A percentile compares a stretch with the other conserved stretches of the same genome.
phyloP scores from a whole-genome alignment of 2,797 vertebrate genomes.

The Lacerta agilis region DNA sequence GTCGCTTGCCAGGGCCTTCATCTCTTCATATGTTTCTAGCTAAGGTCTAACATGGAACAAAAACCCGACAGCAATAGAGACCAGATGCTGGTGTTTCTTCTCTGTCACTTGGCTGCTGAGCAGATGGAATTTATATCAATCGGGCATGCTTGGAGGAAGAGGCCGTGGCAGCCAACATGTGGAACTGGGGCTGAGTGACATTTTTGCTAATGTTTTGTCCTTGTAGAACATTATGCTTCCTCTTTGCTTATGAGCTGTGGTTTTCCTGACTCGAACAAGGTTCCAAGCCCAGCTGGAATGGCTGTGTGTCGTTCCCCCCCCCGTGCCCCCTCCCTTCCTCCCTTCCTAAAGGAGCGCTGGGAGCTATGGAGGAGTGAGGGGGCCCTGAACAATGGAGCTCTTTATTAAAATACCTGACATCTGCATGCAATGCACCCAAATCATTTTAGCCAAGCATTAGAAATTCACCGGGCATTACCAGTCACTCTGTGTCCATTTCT shows the following conservation, averaged over 20 bases:
- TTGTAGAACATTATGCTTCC: slow-evolving; percentile 99
- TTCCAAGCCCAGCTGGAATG: slow-evolving; percentile 98
- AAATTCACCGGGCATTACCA: slow-evolving; percentile 86
- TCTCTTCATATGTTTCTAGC: slow-evolving; percentile 88
- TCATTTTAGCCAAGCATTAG: slow-evolving; percentile 78
- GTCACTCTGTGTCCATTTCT: slow-evolving; percentile 75
- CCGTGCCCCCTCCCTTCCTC: slow-evolving; percentile 55
- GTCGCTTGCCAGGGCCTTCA: slow-evolving; percentile 83
- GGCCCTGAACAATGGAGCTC: slow-evolving; percentile 85
- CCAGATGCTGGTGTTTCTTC: slow-evolving; percentile 90
- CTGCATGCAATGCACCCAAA: slow-evolving; percentile 84
- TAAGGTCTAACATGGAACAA: slow-evolving; percentile 90
- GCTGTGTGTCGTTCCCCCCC: slow-evolving; percentile 64
- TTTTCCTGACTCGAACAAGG: slow-evolving; percentile 96
- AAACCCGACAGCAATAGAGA: slow-evolving; percentile 89
- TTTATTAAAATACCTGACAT: slow-evolving; percentile 92
- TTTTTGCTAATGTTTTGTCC: slow-evolving; percentile 99
- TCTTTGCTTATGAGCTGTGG: slow-evolving; percentile 97
- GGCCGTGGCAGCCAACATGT: slow-evolving; percentile 91
- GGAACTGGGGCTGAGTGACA: slow-evolving; percentile 96
- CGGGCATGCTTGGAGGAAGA: slow-evolving; percentile 88
- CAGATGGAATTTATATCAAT: slow-evolving; percentile 99
- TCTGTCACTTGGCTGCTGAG: slow-evolving; percentile 90
- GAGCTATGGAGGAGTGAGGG: slow-evolving; percentile 76
- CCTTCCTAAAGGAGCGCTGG: slow-evolving; percentile 75